Base-by-base conservation (phyloP, 1,140 invertebrate species). In the Tetranychus urticae region DNA sequence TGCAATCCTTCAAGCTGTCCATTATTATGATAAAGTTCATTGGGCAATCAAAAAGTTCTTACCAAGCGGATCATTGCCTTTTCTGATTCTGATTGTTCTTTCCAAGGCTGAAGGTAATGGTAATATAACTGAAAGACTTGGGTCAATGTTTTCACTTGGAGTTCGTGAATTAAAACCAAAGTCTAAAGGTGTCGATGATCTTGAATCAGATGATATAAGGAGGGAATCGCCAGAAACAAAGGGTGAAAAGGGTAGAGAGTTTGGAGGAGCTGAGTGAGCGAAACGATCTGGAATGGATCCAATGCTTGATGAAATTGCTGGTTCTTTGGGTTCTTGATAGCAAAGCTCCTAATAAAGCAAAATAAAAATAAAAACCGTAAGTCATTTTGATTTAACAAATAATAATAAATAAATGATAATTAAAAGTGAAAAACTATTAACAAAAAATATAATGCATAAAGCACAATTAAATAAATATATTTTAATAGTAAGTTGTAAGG, bases 41-140 rank as follows among this genome's bases (percentile, higher is more conserved):
- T 42, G 46, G 5, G 33, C 23, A 39, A 59, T 8, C 2, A 36
- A 55, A 55, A 23, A 34, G 13, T n/a, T 61, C 70, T 70, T 69
- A 79, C 79, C 81, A 56, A 83, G 65, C 35, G 68, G 66, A 57
- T 77, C 73, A 56, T 71, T 71, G 56, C 76, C 77, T 69, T 80
- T 80, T 59, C 75, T 75, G 6, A 82, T 70, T 66, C 76, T 76
- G 59, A 82, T 77, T 59, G 73, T 75, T 61, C 74, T 69, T 70
- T 82, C 81, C 3, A 81, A 69, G 35, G 75, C 72, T 14, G 72
- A 56, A n/a, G 81, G 80, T 34, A 82, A 69, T 56, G 72, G 45
- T 13, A 62, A 60, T 35, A 56, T 36, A 6, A 52, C 5, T n/a
- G 48, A 52, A 37, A n/a, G 59, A 48, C 33, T 47, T 6, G 14